phyloP scores from a whole-genome alignment of 2,113 vertebrate species.

The Perca schrenkii region DNA sequence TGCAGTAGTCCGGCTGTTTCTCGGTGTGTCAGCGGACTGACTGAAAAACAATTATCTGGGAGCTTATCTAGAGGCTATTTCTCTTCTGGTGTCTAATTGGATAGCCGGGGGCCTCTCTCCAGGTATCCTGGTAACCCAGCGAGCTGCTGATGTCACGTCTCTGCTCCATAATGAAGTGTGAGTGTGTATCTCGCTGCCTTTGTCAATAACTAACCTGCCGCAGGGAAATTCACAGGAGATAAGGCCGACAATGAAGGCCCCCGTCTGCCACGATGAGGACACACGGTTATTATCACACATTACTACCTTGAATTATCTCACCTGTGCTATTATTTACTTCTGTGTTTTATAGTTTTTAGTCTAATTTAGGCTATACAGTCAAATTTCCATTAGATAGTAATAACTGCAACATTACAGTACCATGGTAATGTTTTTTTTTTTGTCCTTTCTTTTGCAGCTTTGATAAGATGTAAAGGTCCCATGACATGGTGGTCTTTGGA shows the following conservation, averaged over 20 bases:
- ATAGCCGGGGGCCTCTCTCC: slow-evolving; percentile 45
- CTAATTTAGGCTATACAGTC: neutral
- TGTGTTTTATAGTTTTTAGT: neutral
- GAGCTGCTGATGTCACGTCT: slow-evolving; percentile 71
- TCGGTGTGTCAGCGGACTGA: slow-evolving; percentile 25
- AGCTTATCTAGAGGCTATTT: slow-evolving; percentile 35
- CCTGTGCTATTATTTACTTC: neutral
- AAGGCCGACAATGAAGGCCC: slow-evolving; percentile 34
- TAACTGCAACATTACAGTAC: neutral
- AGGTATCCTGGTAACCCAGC: slow-evolving; percentile 75
- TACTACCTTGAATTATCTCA: neutral
- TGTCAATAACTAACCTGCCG: slow-evolving; percentile 64
- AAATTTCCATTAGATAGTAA: neutral
- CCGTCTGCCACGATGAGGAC: slow-evolving; percentile 15
- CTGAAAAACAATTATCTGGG: slow-evolving; percentile 14
- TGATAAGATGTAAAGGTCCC: too few relatives aligned
- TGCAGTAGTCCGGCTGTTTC: neutral
- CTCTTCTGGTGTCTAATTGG: slow-evolving; percentile 56
- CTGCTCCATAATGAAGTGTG: slow-evolving; percentile 68
- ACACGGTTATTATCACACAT: neutral
- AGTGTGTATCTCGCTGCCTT: slow-evolving; percentile 44
- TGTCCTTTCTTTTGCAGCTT: too few relatives aligned
- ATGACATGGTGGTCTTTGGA: too few relatives aligned
- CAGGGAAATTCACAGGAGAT: slow-evolving; percentile 57
- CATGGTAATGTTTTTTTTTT: neutral